A percentile compares a stretch with the other conserved stretches of the same genome.
These are phyloP conservation scores for Acanthosoma haemorrhoidale DNA, from an alignment of 2,888 invertebrate genomes.

Conservation along the genomic window DNA sequence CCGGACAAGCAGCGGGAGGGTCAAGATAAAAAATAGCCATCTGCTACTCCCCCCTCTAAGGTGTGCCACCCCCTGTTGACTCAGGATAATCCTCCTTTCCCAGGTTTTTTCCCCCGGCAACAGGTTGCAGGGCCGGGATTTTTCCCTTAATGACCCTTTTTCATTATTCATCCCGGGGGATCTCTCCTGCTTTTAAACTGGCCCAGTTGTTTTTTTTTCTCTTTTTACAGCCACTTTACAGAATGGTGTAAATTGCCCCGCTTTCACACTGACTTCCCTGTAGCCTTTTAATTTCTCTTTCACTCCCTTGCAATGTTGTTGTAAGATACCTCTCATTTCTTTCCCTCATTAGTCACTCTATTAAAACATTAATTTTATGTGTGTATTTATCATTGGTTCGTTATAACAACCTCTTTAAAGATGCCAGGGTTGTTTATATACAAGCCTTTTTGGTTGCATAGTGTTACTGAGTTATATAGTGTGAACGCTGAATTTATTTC, in stretches of 20 bases:
- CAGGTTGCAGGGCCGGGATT: slow-evolving; percentile 11
- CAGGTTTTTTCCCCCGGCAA: background rate
- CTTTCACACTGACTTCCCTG: background rate
- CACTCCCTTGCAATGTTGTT: background rate
- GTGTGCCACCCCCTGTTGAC: slow-evolving; percentile 2
- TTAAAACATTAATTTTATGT: too few relatives aligned
- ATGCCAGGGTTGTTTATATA: too few relatives aligned
- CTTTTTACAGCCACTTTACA: background rate
- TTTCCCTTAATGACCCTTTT: slow-evolving; percentile 22
- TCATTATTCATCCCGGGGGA: slow-evolving; percentile 20
- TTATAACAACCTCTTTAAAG: too few relatives aligned
- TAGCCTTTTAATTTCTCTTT: slow-evolving; percentile 1
- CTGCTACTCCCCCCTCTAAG: background rate
- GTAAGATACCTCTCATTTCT: too few relatives aligned
- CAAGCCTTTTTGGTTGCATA: too few relatives aligned
- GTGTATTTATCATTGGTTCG: too few relatives aligned
- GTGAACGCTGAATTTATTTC: too few relatives aligned
- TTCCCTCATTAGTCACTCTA: too few relatives aligned
- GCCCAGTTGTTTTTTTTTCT: background rate
- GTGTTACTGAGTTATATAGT: too few relatives aligned
- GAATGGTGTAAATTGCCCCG: background rate
- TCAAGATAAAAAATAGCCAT: too few relatives aligned
- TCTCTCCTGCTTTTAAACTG: slow-evolving; percentile 10
- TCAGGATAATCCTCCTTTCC: slow-evolving; percentile 10
- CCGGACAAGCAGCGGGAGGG: background rate